phyloP scores from a whole-genome alignment of 2,113 vertebrate species.

The Hippocampus zosterae region DNA sequence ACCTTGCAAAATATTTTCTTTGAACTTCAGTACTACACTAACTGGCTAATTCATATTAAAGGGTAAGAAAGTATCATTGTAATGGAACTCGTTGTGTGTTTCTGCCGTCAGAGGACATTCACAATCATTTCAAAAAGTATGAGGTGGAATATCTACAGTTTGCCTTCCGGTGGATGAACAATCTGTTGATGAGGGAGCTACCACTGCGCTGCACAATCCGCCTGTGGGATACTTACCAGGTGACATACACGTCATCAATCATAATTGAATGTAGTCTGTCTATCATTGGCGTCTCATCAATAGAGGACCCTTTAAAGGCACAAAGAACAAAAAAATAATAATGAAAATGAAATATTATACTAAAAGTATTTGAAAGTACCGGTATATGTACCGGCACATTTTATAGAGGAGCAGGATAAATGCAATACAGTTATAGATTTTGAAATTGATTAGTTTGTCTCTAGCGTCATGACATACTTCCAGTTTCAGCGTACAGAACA shows the following conservation, averaged over 20 bases:
- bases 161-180: constrained; percentile 82
- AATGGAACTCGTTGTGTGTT: not conserved
- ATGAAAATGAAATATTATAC: too few relatives aligned
- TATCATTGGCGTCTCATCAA: too few relatives aligned
- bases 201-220: constrained; percentile 89
- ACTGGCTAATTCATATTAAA: not conserved
- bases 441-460: too few relatives aligned
- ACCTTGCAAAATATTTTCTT: not conserved
- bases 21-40: not conserved
- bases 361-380: too few relatives aligned
- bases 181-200: constrained; percentile 86
- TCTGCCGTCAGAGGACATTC: constrained; percentile 82
- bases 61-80: not conserved
- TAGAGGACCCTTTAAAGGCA: too few relatives aligned
- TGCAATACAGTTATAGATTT: too few relatives aligned
- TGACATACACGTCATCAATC: constrained; percentile 26
- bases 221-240: constrained; percentile 93
- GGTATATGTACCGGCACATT: too few relatives aligned
- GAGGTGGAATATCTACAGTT: constrained; percentile 93
- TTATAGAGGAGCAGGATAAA: too few relatives aligned
- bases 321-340: too few relatives aligned
- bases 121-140: constrained; percentile 85
- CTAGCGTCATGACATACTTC: too few relatives aligned
- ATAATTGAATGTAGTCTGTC: not conserved
- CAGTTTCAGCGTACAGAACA: too few relatives aligned